Evolutionary conservation across 2,113 vertebrate species (phyloP).

Genomic region (Brevimyrus niger): DNA sequence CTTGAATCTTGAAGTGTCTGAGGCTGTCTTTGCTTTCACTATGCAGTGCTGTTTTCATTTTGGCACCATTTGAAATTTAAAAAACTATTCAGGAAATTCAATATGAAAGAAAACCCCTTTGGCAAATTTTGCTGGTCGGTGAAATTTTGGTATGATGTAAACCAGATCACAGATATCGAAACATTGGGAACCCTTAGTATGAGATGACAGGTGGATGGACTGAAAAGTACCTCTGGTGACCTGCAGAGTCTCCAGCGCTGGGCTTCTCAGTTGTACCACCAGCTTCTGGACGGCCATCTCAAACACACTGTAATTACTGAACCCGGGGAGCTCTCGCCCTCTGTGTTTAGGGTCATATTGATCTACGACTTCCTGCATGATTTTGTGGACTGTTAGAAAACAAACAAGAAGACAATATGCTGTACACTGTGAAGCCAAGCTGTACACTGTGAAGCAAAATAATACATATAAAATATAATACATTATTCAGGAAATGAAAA

Average conservation of each 20-base stretch:
- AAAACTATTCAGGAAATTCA: not conserved
- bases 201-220: not conserved
- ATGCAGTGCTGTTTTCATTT: not conserved
- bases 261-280: constrained; percentile 19
- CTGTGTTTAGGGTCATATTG: constrained; percentile 19
- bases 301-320: constrained; percentile 30
- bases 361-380: constrained; percentile 5
- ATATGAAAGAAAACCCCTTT: not conserved
- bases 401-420: not conserved
- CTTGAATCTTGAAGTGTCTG: not conserved
- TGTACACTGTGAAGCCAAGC: not conserved
- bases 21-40: not conserved
- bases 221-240: constrained; percentile 19
- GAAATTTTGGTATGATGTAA: not conserved
- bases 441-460: not conserved
- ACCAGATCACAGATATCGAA: not conserved
- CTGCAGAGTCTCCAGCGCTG: constrained; percentile 16
- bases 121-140: not conserved
- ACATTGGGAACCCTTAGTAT: not conserved
- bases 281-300: constrained; percentile 28
- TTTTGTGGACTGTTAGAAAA: constrained; percentile 1
- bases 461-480: not conserved
- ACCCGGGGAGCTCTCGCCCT: constrained; percentile 27
- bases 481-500: not conserved
- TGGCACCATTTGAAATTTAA: not conserved